Evolutionary conservation across 2,888 invertebrate genomes (phyloP).

Genomic region (Esperia sulphurella): DNA sequence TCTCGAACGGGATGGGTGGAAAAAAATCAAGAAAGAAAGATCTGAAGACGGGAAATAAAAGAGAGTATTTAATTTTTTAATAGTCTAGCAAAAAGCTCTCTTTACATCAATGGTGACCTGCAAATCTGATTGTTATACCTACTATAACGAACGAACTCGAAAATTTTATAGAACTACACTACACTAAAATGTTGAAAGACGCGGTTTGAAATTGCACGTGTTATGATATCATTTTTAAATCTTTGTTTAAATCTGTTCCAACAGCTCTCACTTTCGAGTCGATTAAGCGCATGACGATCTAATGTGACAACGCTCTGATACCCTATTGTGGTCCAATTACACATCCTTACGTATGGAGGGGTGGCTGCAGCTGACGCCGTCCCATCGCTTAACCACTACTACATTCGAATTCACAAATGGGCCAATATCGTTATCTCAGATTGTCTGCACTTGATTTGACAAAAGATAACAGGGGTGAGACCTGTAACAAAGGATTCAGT

Average conservation of each 20-base stretch:
- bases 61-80: too few relatives aligned
- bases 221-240: neutral
- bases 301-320: constrained; percentile 65
- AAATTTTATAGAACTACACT: too few relatives aligned
- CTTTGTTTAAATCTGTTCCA: neutral
- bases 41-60: too few relatives aligned
- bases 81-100: too few relatives aligned
- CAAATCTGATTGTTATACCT: too few relatives aligned
- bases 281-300: constrained; percentile 61
- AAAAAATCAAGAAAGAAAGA: too few relatives aligned
- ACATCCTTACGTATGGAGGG: constrained; percentile 23
- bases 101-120: too few relatives aligned
- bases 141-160: too few relatives aligned
- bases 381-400: constrained; percentile 12
- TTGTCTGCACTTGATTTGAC: neutral
- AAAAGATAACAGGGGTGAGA: neutral
- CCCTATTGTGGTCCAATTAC: constrained; percentile 59
- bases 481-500: neutral
- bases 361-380: constrained; percentile 55
- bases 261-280: constrained; percentile 44
- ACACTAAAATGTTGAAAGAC: too few relatives aligned
- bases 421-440: constrained; percentile 7
- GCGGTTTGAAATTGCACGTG: neutral
- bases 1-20: too few relatives aligned
- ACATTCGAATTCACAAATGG: constrained; percentile 15